These are phyloP conservation scores for Neolamprologus kungweensis DNA, from an alignment of 2,113 vertebrate species.

Conservation along the genomic window DNA sequence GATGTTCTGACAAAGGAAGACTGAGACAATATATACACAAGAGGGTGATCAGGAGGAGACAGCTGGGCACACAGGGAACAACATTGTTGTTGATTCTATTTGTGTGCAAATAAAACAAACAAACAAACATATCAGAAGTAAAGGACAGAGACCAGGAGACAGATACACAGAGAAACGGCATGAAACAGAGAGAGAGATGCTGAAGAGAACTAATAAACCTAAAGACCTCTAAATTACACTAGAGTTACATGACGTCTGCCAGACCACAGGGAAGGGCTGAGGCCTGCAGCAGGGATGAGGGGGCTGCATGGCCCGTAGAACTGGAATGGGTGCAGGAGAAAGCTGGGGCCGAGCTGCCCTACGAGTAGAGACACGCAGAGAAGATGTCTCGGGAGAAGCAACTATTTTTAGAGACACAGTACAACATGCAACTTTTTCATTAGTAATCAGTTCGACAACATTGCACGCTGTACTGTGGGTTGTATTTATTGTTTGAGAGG, in stretches of 20 bases:
- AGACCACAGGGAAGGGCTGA: neutral
- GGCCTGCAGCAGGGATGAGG: neutral
- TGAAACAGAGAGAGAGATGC: neutral
- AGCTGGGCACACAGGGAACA: neutral
- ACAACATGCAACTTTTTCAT: neutral
- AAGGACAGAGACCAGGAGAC: neutral
- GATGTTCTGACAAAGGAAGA: neutral
- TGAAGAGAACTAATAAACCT: neutral
- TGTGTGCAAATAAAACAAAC: neutral
- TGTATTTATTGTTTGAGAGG: neutral
- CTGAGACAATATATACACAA: neutral
- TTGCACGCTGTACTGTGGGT: neutral
- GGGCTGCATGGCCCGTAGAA: neutral
- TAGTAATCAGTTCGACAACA: fast-evolving
- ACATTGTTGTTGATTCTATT: neutral
- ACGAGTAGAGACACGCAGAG: neutral
- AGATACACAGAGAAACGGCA: neutral
- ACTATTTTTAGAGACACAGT: neutral
- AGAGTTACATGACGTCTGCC: neutral
- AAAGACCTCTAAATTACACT: neutral
- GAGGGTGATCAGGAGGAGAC: neutral
- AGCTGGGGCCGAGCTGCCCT: neutral
- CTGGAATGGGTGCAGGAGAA: neutral
- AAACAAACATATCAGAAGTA: neutral
- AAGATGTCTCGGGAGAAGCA: neutral